phyloP scores from a whole-genome alignment of 2,797 vertebrate genomes.

The Falco rusticolus region DNA sequence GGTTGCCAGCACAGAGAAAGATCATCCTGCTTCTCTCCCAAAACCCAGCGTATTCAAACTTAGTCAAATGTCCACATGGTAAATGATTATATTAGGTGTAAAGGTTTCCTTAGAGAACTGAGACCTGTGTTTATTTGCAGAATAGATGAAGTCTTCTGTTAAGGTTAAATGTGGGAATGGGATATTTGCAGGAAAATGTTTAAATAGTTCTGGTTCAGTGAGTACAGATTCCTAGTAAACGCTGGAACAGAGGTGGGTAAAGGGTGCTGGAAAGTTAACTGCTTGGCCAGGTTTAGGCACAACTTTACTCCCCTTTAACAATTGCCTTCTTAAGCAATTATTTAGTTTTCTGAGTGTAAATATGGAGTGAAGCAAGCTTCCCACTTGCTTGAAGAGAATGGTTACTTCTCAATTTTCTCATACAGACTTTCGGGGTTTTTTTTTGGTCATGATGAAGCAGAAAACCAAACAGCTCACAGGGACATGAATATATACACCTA shows the following conservation, averaged over 20 bases:
- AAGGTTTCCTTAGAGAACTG: neutral
- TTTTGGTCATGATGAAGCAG: neutral
- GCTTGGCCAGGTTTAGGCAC: conserved; percentile 51
- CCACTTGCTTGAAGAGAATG: conserved; percentile 17
- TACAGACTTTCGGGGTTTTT: neutral
- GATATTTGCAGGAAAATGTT: conserved; percentile 6
- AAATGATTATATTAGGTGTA: neutral
- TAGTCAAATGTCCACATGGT: neutral
- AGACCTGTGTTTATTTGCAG: conserved; percentile 4
- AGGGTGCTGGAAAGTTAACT: conserved; percentile 56
- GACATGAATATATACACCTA: neutral
- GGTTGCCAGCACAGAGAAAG: neutral
- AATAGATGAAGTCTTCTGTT: conserved; percentile 10
- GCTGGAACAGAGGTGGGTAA: conserved; percentile 50
- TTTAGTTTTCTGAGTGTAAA: conserved; percentile 41
- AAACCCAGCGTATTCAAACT: neutral
- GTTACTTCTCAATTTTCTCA: neutral
- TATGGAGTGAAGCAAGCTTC: conserved; percentile 42
- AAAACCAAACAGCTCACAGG: neutral
- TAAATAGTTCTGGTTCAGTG: conserved; percentile 55
- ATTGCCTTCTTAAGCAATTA: conserved; percentile 46
- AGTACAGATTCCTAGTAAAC: conserved; percentile 55
- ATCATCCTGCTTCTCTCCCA: neutral
- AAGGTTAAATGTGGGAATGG: neutral
- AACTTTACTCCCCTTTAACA: neutral